phyloP scores from a whole-genome alignment of 2,888 invertebrate genomes.

The Pherbina coryleti region DNA sequence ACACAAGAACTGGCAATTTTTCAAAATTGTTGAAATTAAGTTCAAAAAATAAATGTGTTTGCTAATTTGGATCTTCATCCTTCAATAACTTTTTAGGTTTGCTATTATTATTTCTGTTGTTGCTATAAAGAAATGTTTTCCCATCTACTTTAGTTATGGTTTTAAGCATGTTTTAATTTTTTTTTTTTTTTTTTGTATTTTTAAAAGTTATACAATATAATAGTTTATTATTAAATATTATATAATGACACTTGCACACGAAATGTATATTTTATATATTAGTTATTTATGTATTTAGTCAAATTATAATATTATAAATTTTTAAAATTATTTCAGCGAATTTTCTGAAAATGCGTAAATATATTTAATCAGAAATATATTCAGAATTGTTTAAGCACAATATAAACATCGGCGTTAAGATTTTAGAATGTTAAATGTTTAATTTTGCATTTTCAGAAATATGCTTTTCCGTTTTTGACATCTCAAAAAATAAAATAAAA shows the following conservation, averaged over 20 bases:
- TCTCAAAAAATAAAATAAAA: conserved; percentile 45
- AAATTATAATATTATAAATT: conserved; percentile 46
- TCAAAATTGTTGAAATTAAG: too few relatives aligned
- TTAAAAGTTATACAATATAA: background rate
- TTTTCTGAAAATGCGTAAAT: conserved; percentile 25
- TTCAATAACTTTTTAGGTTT: too few relatives aligned
- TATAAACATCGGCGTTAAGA: background rate
- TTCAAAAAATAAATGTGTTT: too few relatives aligned
- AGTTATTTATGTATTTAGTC: conserved; percentile 64
- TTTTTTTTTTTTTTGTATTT: background rate
- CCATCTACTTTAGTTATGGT: too few relatives aligned
- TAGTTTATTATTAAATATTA: background rate
- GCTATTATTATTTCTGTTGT: too few relatives aligned
- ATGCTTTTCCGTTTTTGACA: conserved; percentile 13
- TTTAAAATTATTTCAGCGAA: background rate
- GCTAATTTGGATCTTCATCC: too few relatives aligned
- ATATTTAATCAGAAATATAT: conserved; percentile 4
- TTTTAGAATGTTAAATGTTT: background rate
- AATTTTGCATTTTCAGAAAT: conserved; percentile 3
- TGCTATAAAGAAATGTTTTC: too few relatives aligned
- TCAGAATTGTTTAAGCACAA: background rate
- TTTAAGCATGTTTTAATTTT: background rate
- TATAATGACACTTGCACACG: conserved; percentile 24
- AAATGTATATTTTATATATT: conserved; percentile 57
- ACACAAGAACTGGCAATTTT: too few relatives aligned